Evolutionary conservation across 2,797 vertebrate species (phyloP).

Genomic region (Cossypha dichroa): DNA sequence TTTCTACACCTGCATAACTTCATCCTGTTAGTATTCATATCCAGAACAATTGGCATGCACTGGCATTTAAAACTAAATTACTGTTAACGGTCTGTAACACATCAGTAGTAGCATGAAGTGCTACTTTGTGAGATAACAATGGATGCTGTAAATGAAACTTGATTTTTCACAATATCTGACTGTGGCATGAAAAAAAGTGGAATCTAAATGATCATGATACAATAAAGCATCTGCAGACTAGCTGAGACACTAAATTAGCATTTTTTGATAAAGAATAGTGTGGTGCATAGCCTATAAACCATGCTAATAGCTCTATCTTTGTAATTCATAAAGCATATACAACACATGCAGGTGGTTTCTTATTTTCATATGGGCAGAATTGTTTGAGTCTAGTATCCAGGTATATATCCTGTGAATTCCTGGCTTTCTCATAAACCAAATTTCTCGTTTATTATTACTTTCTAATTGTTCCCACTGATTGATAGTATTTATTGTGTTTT

Average conservation of each 20-base stretch:
- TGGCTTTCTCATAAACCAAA: not conserved
- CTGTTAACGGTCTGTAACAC: slow-evolving; percentile 62
- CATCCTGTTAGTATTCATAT: slow-evolving; percentile 52
- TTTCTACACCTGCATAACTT: slow-evolving; percentile 52
- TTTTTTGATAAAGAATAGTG: slow-evolving; percentile 33
- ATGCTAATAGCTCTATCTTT: not conserved
- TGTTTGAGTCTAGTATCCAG: not conserved
- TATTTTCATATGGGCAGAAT: not conserved
- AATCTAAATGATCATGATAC: slow-evolving; percentile 54
- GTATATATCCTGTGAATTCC: not conserved
- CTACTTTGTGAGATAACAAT: slow-evolving; percentile 66
- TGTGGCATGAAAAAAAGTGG: slow-evolving; percentile 50
- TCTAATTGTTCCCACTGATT: not conserved
- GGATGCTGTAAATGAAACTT: slow-evolving; percentile 64
- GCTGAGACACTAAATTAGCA: slow-evolving; percentile 27
- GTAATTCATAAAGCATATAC: not conserved
- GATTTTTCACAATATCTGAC: slow-evolving; percentile 65
- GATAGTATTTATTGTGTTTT: not conserved
- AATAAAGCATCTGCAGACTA: slow-evolving; percentile 50
- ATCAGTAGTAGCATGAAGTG: slow-evolving; percentile 56
- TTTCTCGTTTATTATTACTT: not conserved
- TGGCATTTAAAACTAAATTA: slow-evolving; percentile 65
- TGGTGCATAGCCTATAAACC: slow-evolving; percentile 6
- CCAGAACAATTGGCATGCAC: slow-evolving; percentile 42
- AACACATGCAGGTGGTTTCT: not conserved